Evolutionary conservation across 2,888 invertebrate genomes (phyloP).

Genomic region (Ethmia dodecea): DNA sequence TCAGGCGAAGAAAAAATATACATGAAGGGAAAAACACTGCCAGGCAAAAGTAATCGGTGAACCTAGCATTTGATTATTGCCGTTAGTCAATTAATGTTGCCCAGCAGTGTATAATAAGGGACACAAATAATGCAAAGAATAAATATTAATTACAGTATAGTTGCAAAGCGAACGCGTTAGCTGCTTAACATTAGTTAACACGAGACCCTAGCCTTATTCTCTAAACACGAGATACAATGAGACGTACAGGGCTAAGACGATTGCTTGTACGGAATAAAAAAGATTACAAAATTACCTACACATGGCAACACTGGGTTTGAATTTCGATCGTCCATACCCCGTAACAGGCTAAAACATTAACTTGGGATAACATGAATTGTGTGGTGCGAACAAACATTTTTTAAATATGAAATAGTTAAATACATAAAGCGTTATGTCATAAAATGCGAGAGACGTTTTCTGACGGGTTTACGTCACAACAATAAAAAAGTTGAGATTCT

Average conservation of each 20-base stretch:
- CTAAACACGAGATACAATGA: slow-evolving; percentile 56
- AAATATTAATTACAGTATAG: slow-evolving; percentile 37
- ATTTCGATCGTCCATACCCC: slow-evolving; percentile 21
- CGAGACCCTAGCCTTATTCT: slow-evolving; percentile 65
- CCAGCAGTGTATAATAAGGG: slow-evolving; percentile 22
- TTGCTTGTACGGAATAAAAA: neutral
- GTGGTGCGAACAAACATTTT: slow-evolving; percentile 44
- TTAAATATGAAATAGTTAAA: slow-evolving; percentile 34
- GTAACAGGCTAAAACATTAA: slow-evolving; percentile 35
- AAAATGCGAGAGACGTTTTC: slow-evolving; percentile 36
- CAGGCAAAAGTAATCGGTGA: slow-evolving; percentile 13
- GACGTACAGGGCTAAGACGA: slow-evolving; percentile 15
- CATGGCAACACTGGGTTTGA: slow-evolving; percentile 11
- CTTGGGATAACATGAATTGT: slow-evolving; percentile 37
- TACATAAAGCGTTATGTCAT: slow-evolving; percentile 43
- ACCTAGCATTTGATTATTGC: no score
- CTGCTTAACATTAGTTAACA: slow-evolving; percentile 72
- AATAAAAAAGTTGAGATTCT: slow-evolving; percentile 11
- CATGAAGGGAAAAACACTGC: slow-evolving; percentile 26
- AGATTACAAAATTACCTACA: slow-evolving; percentile 1
- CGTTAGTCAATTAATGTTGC: slow-evolving; percentile 11
- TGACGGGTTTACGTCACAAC: slow-evolving; percentile 24
- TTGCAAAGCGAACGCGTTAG: slow-evolving; percentile 65
- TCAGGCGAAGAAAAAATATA: slow-evolving; percentile 61
- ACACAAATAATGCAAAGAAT: slow-evolving; percentile 37